Percentiles rank a stretch among this genome's conserved stretches.
phyloP scores from a whole-genome alignment of 2,888 invertebrate genomes.

The Aethes cnicana region DNA sequence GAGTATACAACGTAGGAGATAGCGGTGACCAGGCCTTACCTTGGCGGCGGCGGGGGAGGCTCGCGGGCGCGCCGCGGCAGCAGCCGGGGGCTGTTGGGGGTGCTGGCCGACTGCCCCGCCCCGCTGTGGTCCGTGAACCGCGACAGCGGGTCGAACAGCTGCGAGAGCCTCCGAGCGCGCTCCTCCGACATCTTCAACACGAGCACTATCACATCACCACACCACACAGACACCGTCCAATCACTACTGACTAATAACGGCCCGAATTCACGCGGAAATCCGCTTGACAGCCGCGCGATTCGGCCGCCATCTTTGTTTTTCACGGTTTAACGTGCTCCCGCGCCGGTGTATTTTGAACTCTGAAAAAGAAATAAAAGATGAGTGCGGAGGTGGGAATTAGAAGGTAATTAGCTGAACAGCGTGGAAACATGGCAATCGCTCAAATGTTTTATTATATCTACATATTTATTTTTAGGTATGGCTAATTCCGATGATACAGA shows the following conservation, averaged over 20 bases:
- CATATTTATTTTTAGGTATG: too few species aligned
- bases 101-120: conserved; percentile 81
- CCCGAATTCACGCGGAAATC: conserved; percentile 61
- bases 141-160: conserved; percentile 91
- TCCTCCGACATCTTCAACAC: conserved; percentile 83
- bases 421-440: too few species aligned
- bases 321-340: conserved; percentile 63
- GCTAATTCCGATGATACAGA: too few species aligned
- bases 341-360: conserved; percentile 64
- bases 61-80: conserved; percentile 82
- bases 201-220: conserved; percentile 69
- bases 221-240: conserved; percentile 60
- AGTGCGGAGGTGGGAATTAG: conserved; percentile 52
- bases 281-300: conserved; percentile 71
- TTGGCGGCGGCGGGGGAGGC: conserved; percentile 75
- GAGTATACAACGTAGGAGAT: too few species aligned
- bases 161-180: conserved; percentile 88
- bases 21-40: conserved; percentile 56
- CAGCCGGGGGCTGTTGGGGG: conserved; percentile 88
- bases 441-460: too few species aligned
- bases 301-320: conserved; percentile 72
- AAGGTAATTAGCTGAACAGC: conserved; percentile 68
- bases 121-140: conserved; percentile 86
- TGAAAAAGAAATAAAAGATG: conserved; percentile 69
- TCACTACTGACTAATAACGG: conserved; percentile 71